Evolutionary conservation across 2,888 invertebrate species (phyloP).

Genomic region (Actias luna): DNA sequence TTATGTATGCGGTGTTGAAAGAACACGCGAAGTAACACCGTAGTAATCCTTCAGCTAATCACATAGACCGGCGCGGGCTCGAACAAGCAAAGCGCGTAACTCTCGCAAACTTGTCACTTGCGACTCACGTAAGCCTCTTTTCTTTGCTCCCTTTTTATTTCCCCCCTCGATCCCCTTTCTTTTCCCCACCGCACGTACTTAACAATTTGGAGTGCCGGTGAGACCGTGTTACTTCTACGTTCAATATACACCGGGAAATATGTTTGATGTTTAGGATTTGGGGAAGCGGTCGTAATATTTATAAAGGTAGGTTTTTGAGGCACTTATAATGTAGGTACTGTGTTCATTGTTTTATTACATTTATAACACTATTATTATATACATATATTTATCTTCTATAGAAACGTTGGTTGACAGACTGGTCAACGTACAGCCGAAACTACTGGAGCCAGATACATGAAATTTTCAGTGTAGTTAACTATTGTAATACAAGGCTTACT

Average conservation of each 20-base stretch:
- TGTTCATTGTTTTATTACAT: background rate
- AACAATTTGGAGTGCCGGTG: slow-evolving; percentile 1
- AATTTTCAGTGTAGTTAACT: no score
- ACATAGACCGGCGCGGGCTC: slow-evolving; percentile 62
- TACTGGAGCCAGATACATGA: no score
- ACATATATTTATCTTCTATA: no score
- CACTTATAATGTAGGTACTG: background rate
- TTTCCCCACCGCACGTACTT: slow-evolving; percentile 69
- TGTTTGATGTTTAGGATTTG: slow-evolving; percentile 6
- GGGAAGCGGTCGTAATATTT: background rate
- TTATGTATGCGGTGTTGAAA: background rate
- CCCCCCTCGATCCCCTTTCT: slow-evolving; percentile 70
- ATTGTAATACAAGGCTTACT: no score
- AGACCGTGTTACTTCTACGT: background rate
- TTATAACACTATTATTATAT: background rate
- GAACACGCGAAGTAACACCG: background rate
- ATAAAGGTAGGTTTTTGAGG: background rate
- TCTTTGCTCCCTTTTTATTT: slow-evolving; percentile 40
- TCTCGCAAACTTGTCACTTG: slow-evolving; percentile 61
- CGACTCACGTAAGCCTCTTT: slow-evolving; percentile 72
- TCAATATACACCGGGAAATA: background rate
- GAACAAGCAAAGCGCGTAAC: slow-evolving; percentile 59
- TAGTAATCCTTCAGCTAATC: slow-evolving; percentile 63
- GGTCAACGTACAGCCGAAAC: no score
- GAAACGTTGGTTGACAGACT: no score